These are phyloP conservation scores for Philereme vetulata DNA, from an alignment of 2,888 invertebrate genomes.

Conservation along the genomic window DNA sequence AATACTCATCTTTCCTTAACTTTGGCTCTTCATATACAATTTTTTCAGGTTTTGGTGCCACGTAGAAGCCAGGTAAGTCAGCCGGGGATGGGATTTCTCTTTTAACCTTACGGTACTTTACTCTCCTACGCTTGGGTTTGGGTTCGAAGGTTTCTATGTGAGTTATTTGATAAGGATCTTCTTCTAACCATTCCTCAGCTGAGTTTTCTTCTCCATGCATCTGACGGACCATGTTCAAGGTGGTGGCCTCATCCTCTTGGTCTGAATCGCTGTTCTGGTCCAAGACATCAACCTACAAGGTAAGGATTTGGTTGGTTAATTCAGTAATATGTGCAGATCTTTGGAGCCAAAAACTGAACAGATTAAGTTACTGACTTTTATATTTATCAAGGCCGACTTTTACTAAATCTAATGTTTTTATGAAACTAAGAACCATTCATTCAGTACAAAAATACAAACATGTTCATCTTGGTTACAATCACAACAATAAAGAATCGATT, in stretches of 20 bases:
- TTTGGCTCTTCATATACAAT: constrained; percentile 47
- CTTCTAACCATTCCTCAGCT: constrained; percentile 77
- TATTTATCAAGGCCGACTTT: too few species aligned
- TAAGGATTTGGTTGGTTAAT: neutral
- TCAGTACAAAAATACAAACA: too few species aligned
- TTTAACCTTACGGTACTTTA: constrained; percentile 65
- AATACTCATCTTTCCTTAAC: constrained; percentile 64
- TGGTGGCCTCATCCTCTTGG: constrained; percentile 53
- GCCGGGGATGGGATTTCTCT: constrained; percentile 64
- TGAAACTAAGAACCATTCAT: too few species aligned
- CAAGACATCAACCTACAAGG: constrained; percentile 56
- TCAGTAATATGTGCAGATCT: neutral
- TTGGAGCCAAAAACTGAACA: neutral
- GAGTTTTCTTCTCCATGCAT: constrained; percentile 60
- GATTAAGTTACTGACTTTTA: neutral
- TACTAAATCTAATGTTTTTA: too few species aligned
- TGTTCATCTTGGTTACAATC: too few species aligned
- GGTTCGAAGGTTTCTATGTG: constrained; percentile 62
- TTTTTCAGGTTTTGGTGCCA: constrained; percentile 46
- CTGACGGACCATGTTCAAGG: constrained; percentile 63
- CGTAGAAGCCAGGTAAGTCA: constrained; percentile 48
- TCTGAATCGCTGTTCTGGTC: constrained; percentile 58
- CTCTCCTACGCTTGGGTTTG: constrained; percentile 52
- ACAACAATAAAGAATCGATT: too few species aligned
- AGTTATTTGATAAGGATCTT: constrained; percentile 61